A percentile compares a stretch with the other conserved stretches of the same genome.
Evolutionary conservation across 2,113 vertebrate species (phyloP).

Genomic region (Sturnus vulgaris): DNA sequence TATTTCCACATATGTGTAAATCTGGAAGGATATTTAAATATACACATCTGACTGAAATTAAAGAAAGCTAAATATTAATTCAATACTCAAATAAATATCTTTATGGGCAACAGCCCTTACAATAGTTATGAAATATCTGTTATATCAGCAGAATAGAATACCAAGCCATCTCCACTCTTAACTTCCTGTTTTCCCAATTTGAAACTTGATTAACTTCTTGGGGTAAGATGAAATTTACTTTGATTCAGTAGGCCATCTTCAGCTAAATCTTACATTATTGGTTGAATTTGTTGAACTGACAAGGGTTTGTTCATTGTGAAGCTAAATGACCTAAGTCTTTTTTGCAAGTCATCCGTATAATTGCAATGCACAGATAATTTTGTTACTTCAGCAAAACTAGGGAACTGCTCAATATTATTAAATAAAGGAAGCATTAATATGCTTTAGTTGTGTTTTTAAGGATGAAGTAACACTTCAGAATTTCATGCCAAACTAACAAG

Average conservation of each 20-base stretch:
- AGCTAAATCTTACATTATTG: not conserved
- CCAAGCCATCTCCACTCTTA: not conserved
- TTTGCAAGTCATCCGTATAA: not conserved
- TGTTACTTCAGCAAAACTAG: not conserved
- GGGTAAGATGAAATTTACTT: not conserved
- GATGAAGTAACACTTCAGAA: not conserved
- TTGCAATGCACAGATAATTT: not conserved
- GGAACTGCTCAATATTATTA: not conserved
- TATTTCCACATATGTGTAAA: not conserved
- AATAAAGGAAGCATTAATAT: not conserved
- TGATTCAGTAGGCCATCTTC: not conserved
- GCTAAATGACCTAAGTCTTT: not conserved
- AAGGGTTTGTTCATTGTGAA: not conserved
- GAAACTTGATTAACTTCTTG: not conserved
- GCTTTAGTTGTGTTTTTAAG: not conserved
- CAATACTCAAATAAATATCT: not conserved
- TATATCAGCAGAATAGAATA: not conserved
- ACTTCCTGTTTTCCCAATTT: not conserved
- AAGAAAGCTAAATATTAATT: not conserved
- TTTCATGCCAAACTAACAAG: not conserved
- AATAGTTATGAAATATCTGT: not conserved
- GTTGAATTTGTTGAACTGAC: not conserved
- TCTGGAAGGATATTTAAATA: not conserved
- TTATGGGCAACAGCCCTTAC: not conserved
- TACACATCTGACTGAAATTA: not conserved